These are phyloP conservation scores for Aphelenchoides fujianensis DNA, from an alignment of 1,140 invertebrate species.

Conservation along the genomic window DNA sequence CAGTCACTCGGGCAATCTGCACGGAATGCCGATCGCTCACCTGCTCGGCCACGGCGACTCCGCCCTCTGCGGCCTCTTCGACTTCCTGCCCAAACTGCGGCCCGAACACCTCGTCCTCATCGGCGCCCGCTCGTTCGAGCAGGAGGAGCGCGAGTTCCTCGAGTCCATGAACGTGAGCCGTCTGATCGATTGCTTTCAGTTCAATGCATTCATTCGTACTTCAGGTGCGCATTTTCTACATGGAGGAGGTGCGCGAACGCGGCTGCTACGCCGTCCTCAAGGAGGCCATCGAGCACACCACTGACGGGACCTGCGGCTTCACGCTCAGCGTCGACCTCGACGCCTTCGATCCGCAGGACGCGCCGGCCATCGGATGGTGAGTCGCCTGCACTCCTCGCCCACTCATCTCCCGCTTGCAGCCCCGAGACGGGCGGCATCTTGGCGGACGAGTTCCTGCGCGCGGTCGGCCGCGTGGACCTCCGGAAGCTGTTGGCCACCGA, in stretches of 20 bases:
- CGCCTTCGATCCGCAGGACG: conserved; percentile 43
- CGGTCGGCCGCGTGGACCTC: background rate
- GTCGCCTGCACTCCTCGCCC: no score
- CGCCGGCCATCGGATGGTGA: conserved; percentile 51
- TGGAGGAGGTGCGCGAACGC: conserved; percentile 44
- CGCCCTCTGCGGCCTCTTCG: conserved; percentile 31
- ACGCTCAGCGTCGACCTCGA: conserved; percentile 53
- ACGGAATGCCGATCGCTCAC: conserved; percentile 35
- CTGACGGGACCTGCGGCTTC: conserved; percentile 40
- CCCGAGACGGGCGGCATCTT: conserved; percentile 8
- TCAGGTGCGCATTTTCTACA: conserved; percentile 45
- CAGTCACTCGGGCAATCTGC: conserved; percentile 46
- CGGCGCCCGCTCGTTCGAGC: conserved; percentile 50
- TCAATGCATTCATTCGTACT: no score
- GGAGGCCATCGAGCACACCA: conserved; percentile 31
- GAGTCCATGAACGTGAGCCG: conserved; percentile 9
- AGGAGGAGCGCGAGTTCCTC: conserved; percentile 27
- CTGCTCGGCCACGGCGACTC: conserved; percentile 48
- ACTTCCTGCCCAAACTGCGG: conserved; percentile 48
- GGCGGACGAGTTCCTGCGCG: conserved; percentile 9
- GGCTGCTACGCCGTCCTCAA: conserved; percentile 45
- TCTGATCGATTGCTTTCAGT: no score
- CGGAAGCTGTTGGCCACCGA: conserved; percentile 6
- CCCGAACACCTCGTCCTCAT: conserved; percentile 49
- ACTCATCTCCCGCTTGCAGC: no score